Evolutionary conservation across 2,113 vertebrate genomes (phyloP).

Genomic region (Myrmophylax atrothorax): DNA sequence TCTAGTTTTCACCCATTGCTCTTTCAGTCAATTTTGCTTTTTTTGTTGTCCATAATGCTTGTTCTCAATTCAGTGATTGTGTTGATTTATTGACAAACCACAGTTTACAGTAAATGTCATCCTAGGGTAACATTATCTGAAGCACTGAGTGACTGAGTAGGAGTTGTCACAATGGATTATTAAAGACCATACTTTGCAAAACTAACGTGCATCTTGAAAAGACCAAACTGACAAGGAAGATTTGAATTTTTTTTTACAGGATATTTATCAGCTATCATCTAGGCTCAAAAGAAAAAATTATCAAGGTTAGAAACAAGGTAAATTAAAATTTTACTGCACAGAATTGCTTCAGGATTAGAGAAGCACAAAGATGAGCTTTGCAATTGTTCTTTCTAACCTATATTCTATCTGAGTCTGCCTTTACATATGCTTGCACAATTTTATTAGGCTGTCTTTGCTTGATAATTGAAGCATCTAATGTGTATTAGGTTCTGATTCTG

Average conservation of each 20-base stretch:
- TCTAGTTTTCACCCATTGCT: background rate
- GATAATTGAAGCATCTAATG: background rate
- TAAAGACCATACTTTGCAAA: background rate
- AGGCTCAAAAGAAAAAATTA: background rate
- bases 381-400: background rate
- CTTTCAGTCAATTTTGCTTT: background rate
- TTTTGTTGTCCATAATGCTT: background rate
- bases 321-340: background rate
- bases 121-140: background rate
- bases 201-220: background rate
- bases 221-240: background rate
- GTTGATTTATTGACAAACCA: constrained; percentile 43
- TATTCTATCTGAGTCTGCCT: background rate
- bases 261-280: background rate
- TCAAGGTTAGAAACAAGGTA: background rate
- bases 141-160: background rate
- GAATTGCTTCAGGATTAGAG: background rate
- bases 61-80: background rate
- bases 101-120: constrained; percentile 14
- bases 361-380: background rate
- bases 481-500: background rate
- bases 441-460: background rate
- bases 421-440: background rate
- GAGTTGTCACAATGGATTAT: constrained; percentile 12
- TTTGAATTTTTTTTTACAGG: background rate